Evolutionary conservation across 2,113 vertebrate species (phyloP), one percentile per base, ranked within the genome.

Genomic region (Eclectus roratus): DNA sequence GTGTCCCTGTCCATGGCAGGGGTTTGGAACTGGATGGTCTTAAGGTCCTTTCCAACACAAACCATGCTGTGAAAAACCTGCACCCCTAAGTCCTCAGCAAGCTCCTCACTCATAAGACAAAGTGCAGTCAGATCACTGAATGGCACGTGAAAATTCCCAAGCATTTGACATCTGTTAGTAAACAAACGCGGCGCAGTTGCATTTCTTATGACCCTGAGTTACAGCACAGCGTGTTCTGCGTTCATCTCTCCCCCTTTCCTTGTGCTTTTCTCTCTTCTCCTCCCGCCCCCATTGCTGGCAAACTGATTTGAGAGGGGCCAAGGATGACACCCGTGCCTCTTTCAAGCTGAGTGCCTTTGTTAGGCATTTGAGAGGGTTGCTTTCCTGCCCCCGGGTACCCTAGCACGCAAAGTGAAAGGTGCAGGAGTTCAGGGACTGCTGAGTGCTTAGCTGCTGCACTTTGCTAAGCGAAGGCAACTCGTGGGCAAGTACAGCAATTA

Each of bases 271-370:
- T 56, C 50, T 80, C 63, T 74, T 16, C 56, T 63, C 37, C 43
- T 41, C 52, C 89, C 4, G 2, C 46, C n/a, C 37, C 7, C 11
- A 0, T 12, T 23, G 13, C 66, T 94, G 94, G 92, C 91, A 96
- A 88, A 55, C 60, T n/a, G 63, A 74, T 94, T 93, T 31, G 91
- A 93, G 91, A 92, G 80, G 93, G 89, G 84, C 86, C 92, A n/a
- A 2, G 46, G 94, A 80, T 88, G 94, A 55, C 87, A 80, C 16
- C 37, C 9, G 0, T 35, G 79, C 94, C 46, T 81, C 88, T 96
- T 96, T 96, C 90, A 80, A 91, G 93, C 66, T 64, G 94, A 97
- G 49, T 74, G 92, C 93, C 37, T 96, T 91, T 95, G 86, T 79
- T 94, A 81, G 88, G 90, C 80, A 4, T 92, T 81, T 49, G 81